Evolutionary conservation across 1,140 invertebrate species (phyloP).

Genomic region (Gonioctena quinquepunctata): DNA sequence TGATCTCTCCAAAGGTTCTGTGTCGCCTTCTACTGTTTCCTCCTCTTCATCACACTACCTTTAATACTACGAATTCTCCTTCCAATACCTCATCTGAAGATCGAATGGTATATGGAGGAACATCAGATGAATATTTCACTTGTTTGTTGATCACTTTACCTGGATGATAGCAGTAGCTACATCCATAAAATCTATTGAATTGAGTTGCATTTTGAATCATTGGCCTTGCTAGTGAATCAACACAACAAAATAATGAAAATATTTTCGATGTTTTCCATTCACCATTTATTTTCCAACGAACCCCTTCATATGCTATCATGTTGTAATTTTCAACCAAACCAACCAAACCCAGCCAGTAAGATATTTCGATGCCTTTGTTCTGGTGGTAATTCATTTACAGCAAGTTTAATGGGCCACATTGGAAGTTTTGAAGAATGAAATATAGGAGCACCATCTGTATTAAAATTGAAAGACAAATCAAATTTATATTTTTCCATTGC

Average conservation of each 20-base stretch:
- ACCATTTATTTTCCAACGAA: neutral
- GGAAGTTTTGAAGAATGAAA: neutral
- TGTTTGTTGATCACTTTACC: neutral
- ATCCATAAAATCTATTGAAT: neutral
- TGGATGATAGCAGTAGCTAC: neutral
- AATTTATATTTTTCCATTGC: neutral
- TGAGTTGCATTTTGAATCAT: neutral
- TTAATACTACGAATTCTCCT: neutral
- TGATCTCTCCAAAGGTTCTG: too few relatives aligned
- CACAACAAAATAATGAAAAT: neutral
- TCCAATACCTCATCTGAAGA: neutral
- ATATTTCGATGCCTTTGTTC: neutral
- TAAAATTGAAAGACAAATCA: neutral
- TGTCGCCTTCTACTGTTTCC: too few relatives aligned
- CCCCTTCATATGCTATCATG: neutral
- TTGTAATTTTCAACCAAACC: neutral
- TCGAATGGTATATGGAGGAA: neutral
- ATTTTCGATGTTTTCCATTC: neutral
- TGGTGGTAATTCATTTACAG: neutral
- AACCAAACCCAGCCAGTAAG: neutral
- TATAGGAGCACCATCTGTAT: neutral
- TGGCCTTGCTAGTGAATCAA: neutral
- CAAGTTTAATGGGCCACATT: neutral
- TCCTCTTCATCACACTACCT: neutral
- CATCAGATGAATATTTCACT: neutral